phyloP scores from a whole-genome alignment of 92 coral and sea anemone genomes.

The Pocillopora meandrina region DNA sequence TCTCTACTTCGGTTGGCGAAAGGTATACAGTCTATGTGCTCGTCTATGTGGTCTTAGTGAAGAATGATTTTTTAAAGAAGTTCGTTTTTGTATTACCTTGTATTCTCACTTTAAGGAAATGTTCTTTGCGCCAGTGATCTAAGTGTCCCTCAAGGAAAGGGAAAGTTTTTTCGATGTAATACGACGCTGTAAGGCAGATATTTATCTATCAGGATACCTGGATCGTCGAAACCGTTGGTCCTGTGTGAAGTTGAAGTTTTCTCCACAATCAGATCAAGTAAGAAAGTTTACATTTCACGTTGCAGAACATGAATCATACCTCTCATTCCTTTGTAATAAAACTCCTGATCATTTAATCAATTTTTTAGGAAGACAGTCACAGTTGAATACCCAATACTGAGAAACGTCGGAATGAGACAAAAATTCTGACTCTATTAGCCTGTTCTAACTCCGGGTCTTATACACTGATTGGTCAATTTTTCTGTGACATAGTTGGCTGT shows the following conservation, averaged over 20 bases:
- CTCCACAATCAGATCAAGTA: too few relatives aligned
- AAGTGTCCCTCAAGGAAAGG: not conserved
- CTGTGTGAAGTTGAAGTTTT: not conserved
- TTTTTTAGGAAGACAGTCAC: too few relatives aligned
- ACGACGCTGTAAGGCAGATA: not conserved
- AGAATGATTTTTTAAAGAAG: too few relatives aligned
- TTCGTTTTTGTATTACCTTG: not conserved
- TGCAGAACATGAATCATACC: not conserved
- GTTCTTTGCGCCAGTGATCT: not conserved
- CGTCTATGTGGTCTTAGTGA: not conserved
- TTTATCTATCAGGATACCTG: conserved; percentile 1
- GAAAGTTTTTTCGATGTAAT: not conserved
- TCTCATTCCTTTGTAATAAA: not conserved
- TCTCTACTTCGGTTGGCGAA: not conserved
- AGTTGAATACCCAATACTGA: too few relatives aligned
- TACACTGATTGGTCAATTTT: too few relatives aligned
- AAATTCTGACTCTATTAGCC: too few relatives aligned
- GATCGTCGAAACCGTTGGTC: not conserved
- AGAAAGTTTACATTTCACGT: too few relatives aligned
- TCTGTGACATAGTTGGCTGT: too few relatives aligned
- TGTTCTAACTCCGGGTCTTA: too few relatives aligned
- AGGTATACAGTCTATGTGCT: not conserved
- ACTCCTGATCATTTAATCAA: not conserved
- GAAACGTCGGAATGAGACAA: too few relatives aligned
- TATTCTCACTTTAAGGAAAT: not conserved